Evolutionary conservation across 2,888 invertebrate genomes (phyloP).

Genomic region (Leptopterna dolabrata): DNA sequence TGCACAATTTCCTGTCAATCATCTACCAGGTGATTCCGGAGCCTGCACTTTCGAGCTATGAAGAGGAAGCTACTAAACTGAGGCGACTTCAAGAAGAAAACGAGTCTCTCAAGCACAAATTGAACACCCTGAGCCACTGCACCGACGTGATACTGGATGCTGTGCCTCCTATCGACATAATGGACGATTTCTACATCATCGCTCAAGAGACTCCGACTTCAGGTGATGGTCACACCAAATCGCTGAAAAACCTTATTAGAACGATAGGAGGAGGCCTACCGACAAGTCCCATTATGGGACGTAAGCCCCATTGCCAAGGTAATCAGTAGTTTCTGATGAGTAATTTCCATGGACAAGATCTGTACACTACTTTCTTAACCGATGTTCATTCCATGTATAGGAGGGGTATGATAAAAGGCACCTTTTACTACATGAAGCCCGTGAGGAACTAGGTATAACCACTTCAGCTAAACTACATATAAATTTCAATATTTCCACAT

Average conservation of each 20-base stretch:
- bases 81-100: conserved; percentile 88
- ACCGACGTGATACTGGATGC: conserved; percentile 68
- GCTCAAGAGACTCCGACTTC: conserved; percentile 75
- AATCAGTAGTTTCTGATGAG: conserved; percentile 25
- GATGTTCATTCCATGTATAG: too few species aligned
- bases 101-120: conserved; percentile 74
- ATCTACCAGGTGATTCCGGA: conserved; percentile 89
- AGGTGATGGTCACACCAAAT: conserved; percentile 77
- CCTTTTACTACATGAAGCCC: too few species aligned
- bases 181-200: conserved; percentile 92
- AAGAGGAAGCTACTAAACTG: conserved; percentile 84
- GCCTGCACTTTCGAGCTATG: conserved; percentile 86
- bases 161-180: conserved; percentile 81
- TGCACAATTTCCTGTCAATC: conserved; percentile 93
- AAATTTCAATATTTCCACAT: too few species aligned
- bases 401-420: too few species aligned
- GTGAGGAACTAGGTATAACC: too few species aligned
- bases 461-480: too few species aligned
- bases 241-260: conserved; percentile 80
- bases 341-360: neutral
- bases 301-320: conserved; percentile 69
- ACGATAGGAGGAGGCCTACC: conserved; percentile 76
- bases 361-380: neutral
- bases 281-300: conserved; percentile 81
- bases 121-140: conserved; percentile 70